Conservation (phyloP, 2,888 invertebrate species). For the Marronus borbonicus region DNA sequence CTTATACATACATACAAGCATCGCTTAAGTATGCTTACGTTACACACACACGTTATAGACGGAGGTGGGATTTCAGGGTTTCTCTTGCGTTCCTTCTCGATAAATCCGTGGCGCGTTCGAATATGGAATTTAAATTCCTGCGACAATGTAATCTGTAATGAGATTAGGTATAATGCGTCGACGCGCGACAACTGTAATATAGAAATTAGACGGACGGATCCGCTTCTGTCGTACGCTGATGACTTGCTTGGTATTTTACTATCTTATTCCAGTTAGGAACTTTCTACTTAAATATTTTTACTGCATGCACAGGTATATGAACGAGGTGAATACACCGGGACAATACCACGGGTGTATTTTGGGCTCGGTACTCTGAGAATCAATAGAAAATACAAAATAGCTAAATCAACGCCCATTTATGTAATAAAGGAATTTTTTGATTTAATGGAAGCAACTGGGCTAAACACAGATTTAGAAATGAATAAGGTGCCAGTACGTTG, state of each 20-base stretch:
- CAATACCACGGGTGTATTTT: constrained; percentile 19
- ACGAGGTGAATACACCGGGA: constrained; percentile 17
- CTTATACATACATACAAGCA: too few species aligned
- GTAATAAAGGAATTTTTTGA: too few species aligned
- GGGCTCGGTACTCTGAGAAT: neutral
- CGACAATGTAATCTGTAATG: constrained; percentile 45
- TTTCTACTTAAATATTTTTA: constrained; percentile 46
- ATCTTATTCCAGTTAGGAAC: constrained; percentile 23
- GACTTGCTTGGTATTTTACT: constrained; percentile 38
- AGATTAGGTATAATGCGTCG: constrained; percentile 41
- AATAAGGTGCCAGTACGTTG: too few species aligned
- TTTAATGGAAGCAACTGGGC: too few species aligned
- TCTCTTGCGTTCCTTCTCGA: constrained; percentile 20
- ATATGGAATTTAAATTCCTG: constrained; percentile 43
- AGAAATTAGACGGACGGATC: constrained; percentile 21
- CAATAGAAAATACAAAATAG: too few species aligned
- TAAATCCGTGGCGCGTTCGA: constrained; percentile 35
- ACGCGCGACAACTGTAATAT: constrained; percentile 27
- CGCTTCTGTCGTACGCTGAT: constrained; percentile 41
- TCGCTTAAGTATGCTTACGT: too few species aligned
- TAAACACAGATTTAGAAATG: too few species aligned
- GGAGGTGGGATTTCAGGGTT: constrained; percentile 26
- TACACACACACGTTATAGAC: neutral
- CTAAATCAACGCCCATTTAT: too few species aligned
- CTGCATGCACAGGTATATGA: constrained; percentile 10